These are phyloP conservation scores for Drosophila kikkawai DNA, from an alignment of 1,140 invertebrate species.

Conservation along the genomic window DNA sequence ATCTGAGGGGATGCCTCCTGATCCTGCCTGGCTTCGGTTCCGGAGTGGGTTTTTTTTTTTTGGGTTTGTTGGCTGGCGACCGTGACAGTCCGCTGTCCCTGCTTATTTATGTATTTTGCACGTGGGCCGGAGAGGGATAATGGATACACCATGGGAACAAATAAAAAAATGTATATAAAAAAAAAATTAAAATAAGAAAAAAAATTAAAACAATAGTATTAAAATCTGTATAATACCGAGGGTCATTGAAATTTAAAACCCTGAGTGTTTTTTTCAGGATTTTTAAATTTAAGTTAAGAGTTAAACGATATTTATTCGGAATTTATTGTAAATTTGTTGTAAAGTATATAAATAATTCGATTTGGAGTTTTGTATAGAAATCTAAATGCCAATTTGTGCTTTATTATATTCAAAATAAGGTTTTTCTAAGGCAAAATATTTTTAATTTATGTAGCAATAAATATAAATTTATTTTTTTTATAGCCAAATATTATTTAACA, in stretches of 20 bases:
- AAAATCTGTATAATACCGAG: slow-evolving; percentile 11
- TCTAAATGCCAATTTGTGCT: too few species aligned
- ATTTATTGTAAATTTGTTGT: too few species aligned
- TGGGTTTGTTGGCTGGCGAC: not conserved
- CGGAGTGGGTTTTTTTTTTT: not conserved
- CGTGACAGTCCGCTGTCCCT: slow-evolving; percentile 24
- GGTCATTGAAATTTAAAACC: slow-evolving; percentile 7
- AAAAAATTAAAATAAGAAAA: too few species aligned
- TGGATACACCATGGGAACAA: slow-evolving; percentile 7
- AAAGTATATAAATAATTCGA: too few species aligned
- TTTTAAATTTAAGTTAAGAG: not conserved
- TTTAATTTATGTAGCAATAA: too few species aligned
- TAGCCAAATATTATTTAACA: too few species aligned
- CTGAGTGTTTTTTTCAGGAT: not conserved
- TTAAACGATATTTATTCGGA: too few species aligned
- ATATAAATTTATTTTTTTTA: too few species aligned
- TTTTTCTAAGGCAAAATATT: too few species aligned
- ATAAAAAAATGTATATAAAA: too few species aligned
- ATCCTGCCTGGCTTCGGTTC: slow-evolving; percentile 16
- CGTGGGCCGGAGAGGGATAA: slow-evolving; percentile 30
- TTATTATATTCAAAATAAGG: too few species aligned
- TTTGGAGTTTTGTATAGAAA: too few species aligned
- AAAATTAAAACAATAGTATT: slow-evolving; percentile 5
- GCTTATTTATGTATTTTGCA: slow-evolving; percentile 49
- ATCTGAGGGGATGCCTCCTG: slow-evolving; percentile 10